phyloP scores from a whole-genome alignment of 2,113 vertebrate species.

The Bambusicola thoracicus region DNA sequence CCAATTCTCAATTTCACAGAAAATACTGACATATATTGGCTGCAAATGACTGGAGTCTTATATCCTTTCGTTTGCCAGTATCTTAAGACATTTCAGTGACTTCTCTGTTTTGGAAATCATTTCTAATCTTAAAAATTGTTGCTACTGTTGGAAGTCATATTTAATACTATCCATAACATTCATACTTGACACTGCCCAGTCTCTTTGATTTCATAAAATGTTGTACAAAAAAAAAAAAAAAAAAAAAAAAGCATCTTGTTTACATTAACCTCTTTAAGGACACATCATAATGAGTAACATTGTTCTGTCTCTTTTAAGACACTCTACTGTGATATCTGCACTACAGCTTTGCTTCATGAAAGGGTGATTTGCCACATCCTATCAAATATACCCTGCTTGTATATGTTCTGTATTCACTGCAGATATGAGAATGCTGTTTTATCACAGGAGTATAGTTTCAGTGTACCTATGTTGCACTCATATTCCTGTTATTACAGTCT shows the following conservation, averaged over 20 bases:
- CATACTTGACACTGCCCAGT: not conserved
- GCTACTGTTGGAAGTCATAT: not conserved
- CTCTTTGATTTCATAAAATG: not conserved
- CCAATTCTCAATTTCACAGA: not conserved
- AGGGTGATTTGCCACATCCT: not conserved
- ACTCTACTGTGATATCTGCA: not conserved
- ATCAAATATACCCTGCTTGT: not conserved
- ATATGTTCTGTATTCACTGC: not conserved
- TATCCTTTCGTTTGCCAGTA: not conserved
- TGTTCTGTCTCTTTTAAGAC: not conserved
- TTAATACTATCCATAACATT: not conserved
- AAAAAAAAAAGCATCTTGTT: not conserved
- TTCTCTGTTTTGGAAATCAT: not conserved
- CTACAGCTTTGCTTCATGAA: not conserved
- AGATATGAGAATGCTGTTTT: not conserved
- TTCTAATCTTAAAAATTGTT: slow-evolving; percentile 3
- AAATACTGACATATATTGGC: not conserved
- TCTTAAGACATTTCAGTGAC: not conserved
- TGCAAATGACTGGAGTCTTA: not conserved
- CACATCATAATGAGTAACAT: not conserved
- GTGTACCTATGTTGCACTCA: not conserved
- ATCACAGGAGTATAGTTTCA: not conserved
- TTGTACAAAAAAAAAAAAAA: not conserved
- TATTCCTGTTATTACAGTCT: not conserved
- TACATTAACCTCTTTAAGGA: not conserved